phyloP scores from a whole-genome alignment of 2,797 vertebrate species.

The Lithobates sylvaticus region DNA sequence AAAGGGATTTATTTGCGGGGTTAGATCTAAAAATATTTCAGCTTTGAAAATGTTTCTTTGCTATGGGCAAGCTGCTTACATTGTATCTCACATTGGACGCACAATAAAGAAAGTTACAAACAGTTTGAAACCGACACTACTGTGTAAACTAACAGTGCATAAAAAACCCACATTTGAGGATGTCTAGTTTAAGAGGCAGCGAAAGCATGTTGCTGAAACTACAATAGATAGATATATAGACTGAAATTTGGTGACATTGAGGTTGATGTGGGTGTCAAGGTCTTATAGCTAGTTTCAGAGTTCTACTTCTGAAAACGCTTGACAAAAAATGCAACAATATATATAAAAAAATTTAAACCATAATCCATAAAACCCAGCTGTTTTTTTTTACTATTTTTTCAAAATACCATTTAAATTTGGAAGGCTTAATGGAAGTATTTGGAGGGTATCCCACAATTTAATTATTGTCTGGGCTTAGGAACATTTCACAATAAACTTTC shows the following conservation, averaged over 20 bases:
- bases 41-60: no score
- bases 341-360: not conserved
- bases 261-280: not conserved
- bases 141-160: no score
- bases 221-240: not conserved
- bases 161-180: no score
- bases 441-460: slow-evolving; percentile 42
- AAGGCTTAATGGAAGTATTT: slow-evolving; percentile 20
- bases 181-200: no score
- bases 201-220: no score
- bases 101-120: no score
- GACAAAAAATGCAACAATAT: no score
- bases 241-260: not conserved
- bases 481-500: slow-evolving; percentile 49
- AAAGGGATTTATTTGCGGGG: no score
- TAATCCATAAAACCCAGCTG: not conserved
- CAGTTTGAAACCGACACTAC: no score
- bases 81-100: no score
- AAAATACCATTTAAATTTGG: not conserved
- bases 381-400: not conserved
- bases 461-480: slow-evolving; percentile 44
- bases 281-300: not conserved
- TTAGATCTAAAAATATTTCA: no score
- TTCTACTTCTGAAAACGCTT: not conserved
- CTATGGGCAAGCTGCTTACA: no score